Base-by-base conservation (phyloP, 2,797 vertebrate genomes). In the Glossophaga mutica region DNA sequence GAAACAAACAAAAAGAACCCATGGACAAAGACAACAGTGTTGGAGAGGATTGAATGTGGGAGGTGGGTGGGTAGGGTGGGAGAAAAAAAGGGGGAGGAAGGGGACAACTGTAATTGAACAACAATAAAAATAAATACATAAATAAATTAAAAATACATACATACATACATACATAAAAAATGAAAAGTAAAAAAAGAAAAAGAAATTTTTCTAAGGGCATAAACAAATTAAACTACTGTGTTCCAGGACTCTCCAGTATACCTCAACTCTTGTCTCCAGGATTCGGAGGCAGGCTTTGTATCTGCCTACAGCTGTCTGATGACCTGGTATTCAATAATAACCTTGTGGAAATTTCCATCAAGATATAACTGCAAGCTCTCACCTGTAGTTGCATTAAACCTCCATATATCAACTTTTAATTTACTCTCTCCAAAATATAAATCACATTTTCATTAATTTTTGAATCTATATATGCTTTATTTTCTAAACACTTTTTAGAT, bases 361-460 rank as follows among this genome's bases (percentile, higher is more conserved):
- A 85, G 34, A 70, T 85, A 15, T 85, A 14, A 86, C 32, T 83
- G 18, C 39, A 94, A 94, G 37, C 0, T 12, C 68, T 92, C 3
- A 24, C 9, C 32, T 77, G n/a, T 34, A 87, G 39, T 11, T 71
- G 1, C 48, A 73, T 76, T 88, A 95, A 95, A 74, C 9, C 5
- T 37, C 10, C 34, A 71, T 92, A 79, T 74, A 88, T 94, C 88
- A 97, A 95, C 21, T 86, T 96, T 96, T 92, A 95, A 91, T 94
- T 82, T 29, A 79, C 15, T 34, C 9, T 78, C 9, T 94, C 14
- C 11, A 96, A 91, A 91, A 79, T 79, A 94, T 91, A 96, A 96
- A 94, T 86, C 94, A 95, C 3, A 55, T 74, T 95, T 95, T 94
- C 57, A 96, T 94, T 95, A 92, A 79, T 74, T 74, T 95, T 71